Base-by-base conservation (phyloP, 2,113 vertebrate genomes). In the Oreochromis niloticus region DNA sequence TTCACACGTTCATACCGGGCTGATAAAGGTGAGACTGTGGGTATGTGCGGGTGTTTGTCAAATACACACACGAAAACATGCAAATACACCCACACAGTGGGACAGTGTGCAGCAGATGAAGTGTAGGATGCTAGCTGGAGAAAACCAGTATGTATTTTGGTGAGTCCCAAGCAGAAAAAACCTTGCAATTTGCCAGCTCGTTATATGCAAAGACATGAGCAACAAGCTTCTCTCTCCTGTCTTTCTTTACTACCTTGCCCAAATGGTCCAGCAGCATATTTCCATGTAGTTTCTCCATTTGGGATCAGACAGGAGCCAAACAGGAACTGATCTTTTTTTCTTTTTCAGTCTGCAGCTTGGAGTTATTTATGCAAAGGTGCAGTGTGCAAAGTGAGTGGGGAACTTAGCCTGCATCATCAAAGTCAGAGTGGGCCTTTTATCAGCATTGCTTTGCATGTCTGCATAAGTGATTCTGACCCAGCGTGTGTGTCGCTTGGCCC, bases 331-430 rank as follows among this genome's bases (percentile, higher is more conserved):
- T 57, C 39, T 55, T 63, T 48, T 43, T 34, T 30, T 22, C 2
- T 12, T 46, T 54, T 41, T 34, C 54, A 79, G 32, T 63, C 80
- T 80, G 46, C 52, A 2, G 17, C 50, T 85, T 68, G 24, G 82
- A 81, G 54, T 63, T 83, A 79, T 88, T 81, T 66, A 89, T 93
- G 83, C 88, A 87, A 89, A 90, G 73, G 52, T 89, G 56, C 63
- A 71, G 46, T 66, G 56, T 54, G 71, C 54, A 81, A 22, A 82
- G 80, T 17, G 50, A 75, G 83, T 41, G 34, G 81, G 50, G 34
- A 80, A 81, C 24, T 9, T 63, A 52, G 17, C 32, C 30, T 41
- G 71, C 41, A 36, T 55, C 75, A 54, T 85, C 80, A 90, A 82
- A 89, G 82, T 46, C 54, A 63, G 43, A 59, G 34, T 6, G 17